A percentile compares a stretch with the other conserved stretches of the same genome.
Evolutionary conservation across 2,888 invertebrate species (phyloP).

Genomic region (Erebia epiphron): DNA sequence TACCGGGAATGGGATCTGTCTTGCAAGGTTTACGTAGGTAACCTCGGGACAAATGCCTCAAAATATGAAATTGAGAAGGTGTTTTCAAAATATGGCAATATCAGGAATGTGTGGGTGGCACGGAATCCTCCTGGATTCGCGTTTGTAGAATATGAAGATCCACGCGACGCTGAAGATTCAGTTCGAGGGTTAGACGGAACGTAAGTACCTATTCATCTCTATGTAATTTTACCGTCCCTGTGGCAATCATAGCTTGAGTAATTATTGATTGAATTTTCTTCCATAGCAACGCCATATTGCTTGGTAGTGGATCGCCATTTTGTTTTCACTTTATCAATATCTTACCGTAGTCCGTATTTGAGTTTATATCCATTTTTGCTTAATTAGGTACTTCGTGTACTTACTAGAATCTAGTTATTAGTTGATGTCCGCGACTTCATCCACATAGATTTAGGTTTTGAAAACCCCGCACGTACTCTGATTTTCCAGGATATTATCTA

Average conservation of each 20-base stretch:
- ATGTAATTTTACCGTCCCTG: neutral
- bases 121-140: slow-evolving; percentile 96
- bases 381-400: too few relatives aligned
- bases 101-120: slow-evolving; percentile 97
- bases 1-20: slow-evolving; percentile 91
- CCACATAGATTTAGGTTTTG: too few relatives aligned
- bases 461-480: too few relatives aligned
- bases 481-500: too few relatives aligned
- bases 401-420: too few relatives aligned
- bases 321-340: slow-evolving; percentile 25
- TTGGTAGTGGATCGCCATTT: slow-evolving; percentile 39
- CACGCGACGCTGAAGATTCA: slow-evolving; percentile 93
- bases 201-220: slow-evolving; percentile 62
- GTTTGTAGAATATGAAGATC: slow-evolving; percentile 95
- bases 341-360: too few relatives aligned
- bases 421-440: too few relatives aligned
- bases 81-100: slow-evolving; percentile 93
- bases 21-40: slow-evolving; percentile 97
- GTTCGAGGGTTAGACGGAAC: slow-evolving; percentile 91
- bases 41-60: slow-evolving; percentile 94
- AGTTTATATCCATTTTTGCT: too few relatives aligned
- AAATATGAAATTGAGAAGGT: slow-evolving; percentile 94
- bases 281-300: slow-evolving; percentile 25
- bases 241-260: neutral
- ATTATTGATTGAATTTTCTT: slow-evolving; percentile 18